Conservation (phyloP, 2,888 invertebrate species). For the Drepana falcataria region DNA sequence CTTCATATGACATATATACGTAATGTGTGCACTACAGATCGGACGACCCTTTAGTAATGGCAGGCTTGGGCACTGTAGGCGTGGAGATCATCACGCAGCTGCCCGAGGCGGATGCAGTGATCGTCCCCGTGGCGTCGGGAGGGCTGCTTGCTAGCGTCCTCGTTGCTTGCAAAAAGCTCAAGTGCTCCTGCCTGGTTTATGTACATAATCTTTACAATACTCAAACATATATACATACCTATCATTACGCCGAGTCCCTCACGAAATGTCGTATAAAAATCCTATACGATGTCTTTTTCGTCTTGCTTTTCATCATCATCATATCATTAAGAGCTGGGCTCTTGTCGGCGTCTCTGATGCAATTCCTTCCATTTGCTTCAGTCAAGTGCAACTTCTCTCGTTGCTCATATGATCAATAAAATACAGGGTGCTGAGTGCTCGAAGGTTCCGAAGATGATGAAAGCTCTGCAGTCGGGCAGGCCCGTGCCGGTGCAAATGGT, state of each 20-base stretch:
- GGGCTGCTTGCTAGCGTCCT: slow-evolving; percentile 56
- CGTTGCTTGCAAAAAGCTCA: slow-evolving; percentile 66
- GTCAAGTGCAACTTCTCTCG: no score
- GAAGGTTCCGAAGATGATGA: slow-evolving; percentile 86
- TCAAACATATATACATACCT: no score
- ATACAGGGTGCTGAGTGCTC: slow-evolving; percentile 88
- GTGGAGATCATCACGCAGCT: slow-evolving; percentile 65
- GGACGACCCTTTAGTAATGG: slow-evolving; percentile 60
- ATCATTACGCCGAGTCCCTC: no score
- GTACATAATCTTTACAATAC: slow-evolving; percentile 19
- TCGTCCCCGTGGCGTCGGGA: slow-evolving; percentile 58
- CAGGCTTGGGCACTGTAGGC: slow-evolving; percentile 64
- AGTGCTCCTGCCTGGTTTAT: slow-evolving; percentile 67
- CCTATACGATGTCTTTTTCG: no score
- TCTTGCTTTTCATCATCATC: no score
- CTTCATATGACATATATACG: no score
- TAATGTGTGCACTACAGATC: slow-evolving; percentile 26
- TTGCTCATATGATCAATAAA: neutral
- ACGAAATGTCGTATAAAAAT: no score
- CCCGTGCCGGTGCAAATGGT: slow-evolving; percentile 78
- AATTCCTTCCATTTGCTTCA: no score
- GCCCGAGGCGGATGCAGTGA: slow-evolving; percentile 64
- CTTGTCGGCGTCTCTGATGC: no score
- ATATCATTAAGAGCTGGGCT: no score
- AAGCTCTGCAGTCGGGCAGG: slow-evolving; percentile 81